Evolutionary conservation across 2,888 invertebrate species (phyloP).

Genomic region (Clitarchus hookeri): DNA sequence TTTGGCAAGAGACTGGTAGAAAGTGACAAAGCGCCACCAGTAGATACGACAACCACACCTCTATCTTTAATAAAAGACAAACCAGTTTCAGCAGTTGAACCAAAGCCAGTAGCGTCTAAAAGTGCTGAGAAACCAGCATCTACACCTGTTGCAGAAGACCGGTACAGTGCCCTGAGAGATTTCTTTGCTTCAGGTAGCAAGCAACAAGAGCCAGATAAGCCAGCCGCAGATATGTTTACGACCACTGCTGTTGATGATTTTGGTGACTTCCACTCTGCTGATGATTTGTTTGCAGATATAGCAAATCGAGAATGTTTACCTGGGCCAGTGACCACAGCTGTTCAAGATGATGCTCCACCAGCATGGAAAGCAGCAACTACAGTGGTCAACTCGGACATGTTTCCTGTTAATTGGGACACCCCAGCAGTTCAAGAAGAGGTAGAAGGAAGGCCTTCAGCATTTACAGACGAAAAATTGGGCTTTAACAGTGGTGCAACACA

Average conservation of each 20-base stretch:
- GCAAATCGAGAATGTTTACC: conserved; percentile 31
- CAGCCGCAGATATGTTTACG: conserved; percentile 40
- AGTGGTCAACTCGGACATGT: background rate
- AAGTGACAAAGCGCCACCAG: background rate
- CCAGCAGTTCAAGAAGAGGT: background rate
- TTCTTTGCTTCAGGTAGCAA: conserved; percentile 44
- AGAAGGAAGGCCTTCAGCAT: background rate
- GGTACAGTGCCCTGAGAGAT: conserved; percentile 56
- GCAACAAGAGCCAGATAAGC: conserved; percentile 31
- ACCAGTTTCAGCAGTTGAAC: conserved; percentile 28
- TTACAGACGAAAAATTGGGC: too few relatives aligned
- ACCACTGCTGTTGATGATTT: conserved; percentile 53
- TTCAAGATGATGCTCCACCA: background rate
- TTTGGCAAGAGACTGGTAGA: background rate
- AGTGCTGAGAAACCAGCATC: background rate
- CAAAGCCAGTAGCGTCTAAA: conserved; percentile 42
- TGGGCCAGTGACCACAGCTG: background rate
- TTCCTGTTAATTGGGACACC: conserved; percentile 17
- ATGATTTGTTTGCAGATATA: conserved; percentile 43
- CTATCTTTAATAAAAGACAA: background rate
- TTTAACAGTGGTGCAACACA: too few relatives aligned
- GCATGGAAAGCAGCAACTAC: background rate
- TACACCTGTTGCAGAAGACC: conserved; percentile 51
- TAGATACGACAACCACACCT: conserved; percentile 11
- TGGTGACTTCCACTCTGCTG: conserved; percentile 56